phyloP scores from a whole-genome alignment of 2,888 invertebrate genomes.

The Spodoptera exigua region DNA sequence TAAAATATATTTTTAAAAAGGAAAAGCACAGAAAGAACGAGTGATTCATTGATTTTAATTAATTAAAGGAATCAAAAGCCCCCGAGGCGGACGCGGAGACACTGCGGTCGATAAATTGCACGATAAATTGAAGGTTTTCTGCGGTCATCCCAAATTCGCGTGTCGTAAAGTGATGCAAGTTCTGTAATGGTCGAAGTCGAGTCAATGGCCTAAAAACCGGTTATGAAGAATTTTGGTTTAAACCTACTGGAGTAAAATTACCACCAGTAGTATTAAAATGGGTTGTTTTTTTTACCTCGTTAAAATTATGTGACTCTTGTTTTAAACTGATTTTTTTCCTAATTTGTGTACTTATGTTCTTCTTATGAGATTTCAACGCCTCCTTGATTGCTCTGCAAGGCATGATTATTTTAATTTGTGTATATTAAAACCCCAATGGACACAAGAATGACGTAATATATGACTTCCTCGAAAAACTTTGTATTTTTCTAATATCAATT shows the following conservation, averaged over 20 bases:
- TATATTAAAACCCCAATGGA: conserved; percentile 11
- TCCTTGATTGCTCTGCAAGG: too few relatives aligned
- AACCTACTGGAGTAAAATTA: conserved; percentile 62
- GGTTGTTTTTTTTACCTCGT: conserved; percentile 52
- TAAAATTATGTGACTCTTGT: conserved; percentile 35
- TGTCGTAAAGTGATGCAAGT: conserved; percentile 78
- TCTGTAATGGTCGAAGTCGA: conserved; percentile 77
- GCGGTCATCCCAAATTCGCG: conserved; percentile 66
- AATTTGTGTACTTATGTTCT: conserved; percentile 14
- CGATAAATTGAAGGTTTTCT: conserved; percentile 71
- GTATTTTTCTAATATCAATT: too few relatives aligned
- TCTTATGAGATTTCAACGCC: conserved; percentile 24
- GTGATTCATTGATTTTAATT: conserved; percentile 53
- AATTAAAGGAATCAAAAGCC: conserved; percentile 65
- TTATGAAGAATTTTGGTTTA: conserved; percentile 66
- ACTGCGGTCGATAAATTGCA: conserved; percentile 70
- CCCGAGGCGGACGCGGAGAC: conserved; percentile 55
- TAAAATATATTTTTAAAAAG: conserved; percentile 21
- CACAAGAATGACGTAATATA: conserved; percentile 1
- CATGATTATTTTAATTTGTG: conserved; percentile 14
- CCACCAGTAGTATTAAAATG: conserved; percentile 40
- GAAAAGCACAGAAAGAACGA: conserved; percentile 33
- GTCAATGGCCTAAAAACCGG: conserved; percentile 80
- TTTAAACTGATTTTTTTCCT: conserved; percentile 15
- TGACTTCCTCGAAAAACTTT: neutral